A percentile compares a stretch with the other conserved stretches of the same genome.
These are phyloP conservation scores for Heliocidaris tuberculata DNA, from an alignment of 35 echinoderm and acorn worm genomes.

Conservation along the genomic window DNA sequence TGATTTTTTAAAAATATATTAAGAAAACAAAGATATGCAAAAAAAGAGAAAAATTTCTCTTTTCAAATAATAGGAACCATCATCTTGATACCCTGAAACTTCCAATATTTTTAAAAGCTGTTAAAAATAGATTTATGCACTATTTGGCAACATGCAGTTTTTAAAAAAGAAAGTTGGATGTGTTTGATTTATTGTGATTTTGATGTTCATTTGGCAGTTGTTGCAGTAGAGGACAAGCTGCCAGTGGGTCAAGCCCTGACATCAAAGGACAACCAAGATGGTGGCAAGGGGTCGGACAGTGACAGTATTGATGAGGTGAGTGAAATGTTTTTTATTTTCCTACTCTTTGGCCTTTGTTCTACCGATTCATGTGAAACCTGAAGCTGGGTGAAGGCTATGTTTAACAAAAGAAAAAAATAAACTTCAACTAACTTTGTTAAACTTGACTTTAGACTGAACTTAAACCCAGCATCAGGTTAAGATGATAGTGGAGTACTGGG, in stretches of 20 bases:
- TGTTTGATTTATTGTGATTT: not conserved
- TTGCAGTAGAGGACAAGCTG: not conserved
- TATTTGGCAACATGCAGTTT: not conserved
- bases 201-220: not conserved
- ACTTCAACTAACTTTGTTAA: not conserved
- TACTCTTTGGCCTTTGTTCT: not conserved
- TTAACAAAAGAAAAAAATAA: not conserved
- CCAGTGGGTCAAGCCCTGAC: too few species aligned
- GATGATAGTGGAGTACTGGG: not conserved
- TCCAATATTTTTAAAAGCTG: too few species aligned
- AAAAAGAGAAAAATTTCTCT: too few species aligned
- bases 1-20: not conserved
- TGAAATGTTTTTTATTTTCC: not conserved
- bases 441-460: not conserved
- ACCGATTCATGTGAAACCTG: too few species aligned
- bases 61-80: too few species aligned
- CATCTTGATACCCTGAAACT: too few species aligned
- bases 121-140: too few species aligned
- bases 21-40: too few species aligned
- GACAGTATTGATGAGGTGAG: constrained; percentile 30
- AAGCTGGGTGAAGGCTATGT: too few species aligned
- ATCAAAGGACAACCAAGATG: not conserved
- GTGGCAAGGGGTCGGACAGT: not conserved
- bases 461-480: not conserved
- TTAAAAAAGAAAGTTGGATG: not conserved